These are phyloP conservation scores for Serranus cabrilla DNA, from an alignment of 2,797 vertebrate species.

Conservation along the genomic window DNA sequence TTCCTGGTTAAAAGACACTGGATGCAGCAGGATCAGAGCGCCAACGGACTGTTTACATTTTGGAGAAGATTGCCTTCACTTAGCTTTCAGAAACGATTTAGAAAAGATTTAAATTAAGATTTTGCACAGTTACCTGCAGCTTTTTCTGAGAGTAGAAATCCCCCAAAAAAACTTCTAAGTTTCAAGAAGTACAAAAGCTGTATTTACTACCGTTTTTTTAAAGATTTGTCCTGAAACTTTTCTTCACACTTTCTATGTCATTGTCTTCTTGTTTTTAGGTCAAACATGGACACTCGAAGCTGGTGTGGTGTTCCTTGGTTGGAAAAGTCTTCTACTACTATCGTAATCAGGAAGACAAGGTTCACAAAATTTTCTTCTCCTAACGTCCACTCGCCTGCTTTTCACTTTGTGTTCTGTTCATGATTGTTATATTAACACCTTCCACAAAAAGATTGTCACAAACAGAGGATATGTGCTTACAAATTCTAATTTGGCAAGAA, in stretches of 20 bases:
- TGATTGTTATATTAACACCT: neutral
- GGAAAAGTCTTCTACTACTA: conserved; percentile 94
- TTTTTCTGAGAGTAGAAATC: conserved; percentile 19
- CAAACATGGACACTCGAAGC: conserved; percentile 96
- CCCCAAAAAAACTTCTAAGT: conserved; percentile 15
- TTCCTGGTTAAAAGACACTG: conserved; percentile 12
- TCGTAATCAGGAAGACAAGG: conserved; percentile 96
- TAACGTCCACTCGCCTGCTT: neutral
- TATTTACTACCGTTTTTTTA: no score
- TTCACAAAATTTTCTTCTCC: conserved; percentile 56
- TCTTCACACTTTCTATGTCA: neutral
- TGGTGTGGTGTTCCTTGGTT: conserved; percentile 94
- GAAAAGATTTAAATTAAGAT: conserved; percentile 2
- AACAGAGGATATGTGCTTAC: neutral
- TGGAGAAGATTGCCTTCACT: conserved; percentile 12
- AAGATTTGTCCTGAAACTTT: no score
- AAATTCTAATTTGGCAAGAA: neutral
- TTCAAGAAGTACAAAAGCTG: conserved; percentile 34
- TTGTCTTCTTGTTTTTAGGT: conserved; percentile 84
- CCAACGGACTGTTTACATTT: conserved; percentile 20
- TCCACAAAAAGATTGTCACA: neutral
- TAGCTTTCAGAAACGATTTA: conserved; percentile 1
- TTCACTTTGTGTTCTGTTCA: neutral
- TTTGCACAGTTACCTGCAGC: conserved; percentile 16
- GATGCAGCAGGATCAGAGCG: neutral